Evolutionary conservation across 2,113 vertebrate genomes (phyloP), one percentile per base, ranked within the genome.

Genomic region (Lycaon pictus): DNA sequence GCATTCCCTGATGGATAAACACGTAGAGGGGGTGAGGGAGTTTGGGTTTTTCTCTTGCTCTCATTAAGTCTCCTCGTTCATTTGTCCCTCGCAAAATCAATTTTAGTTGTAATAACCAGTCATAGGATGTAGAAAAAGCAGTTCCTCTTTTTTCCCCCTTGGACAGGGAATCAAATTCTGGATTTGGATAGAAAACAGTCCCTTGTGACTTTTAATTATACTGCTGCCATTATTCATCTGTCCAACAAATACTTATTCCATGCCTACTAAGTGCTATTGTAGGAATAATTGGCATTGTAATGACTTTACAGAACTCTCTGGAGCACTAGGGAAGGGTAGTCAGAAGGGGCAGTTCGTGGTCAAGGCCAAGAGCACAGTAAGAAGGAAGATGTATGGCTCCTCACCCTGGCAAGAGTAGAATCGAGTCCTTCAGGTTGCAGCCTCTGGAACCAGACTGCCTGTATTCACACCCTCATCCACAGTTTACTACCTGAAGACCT

Each of bases 211-310:
- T 90, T 92, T 88, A 91, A 95, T 95, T 84, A 48, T 86, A 58
- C 29, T 71, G 37, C 55, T 96, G 58, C 80, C 95, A 89, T 79
- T 76, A 93, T 93, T 96, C 81, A 88, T 95, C 77, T 96, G 90
- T 82, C 62, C 63, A 90, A 12, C 90, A 97, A 80, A 77, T 89
- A 51, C 67, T 96, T 96, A 58, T 35, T 85, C 56, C 56, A 51
- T 69, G 74, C 80, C 89, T 83, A 80, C 95, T 95, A 63, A 92
- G 90, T 92, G 90, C 88, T 63, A 3, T 74, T 65, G 15, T 82
- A 56, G 43, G 63, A 79, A 35, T 58, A 65, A 53, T 11, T 81
- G 56, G 53, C 60, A n/a, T 53, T 3, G 0, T 17, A 11, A 58
- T 67, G 56, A 77, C 67, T 95, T 84, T 23, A 7, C 23, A 17